phyloP scores from a whole-genome alignment of 1,140 invertebrate genomes.

The Drosophila repleta region DNA sequence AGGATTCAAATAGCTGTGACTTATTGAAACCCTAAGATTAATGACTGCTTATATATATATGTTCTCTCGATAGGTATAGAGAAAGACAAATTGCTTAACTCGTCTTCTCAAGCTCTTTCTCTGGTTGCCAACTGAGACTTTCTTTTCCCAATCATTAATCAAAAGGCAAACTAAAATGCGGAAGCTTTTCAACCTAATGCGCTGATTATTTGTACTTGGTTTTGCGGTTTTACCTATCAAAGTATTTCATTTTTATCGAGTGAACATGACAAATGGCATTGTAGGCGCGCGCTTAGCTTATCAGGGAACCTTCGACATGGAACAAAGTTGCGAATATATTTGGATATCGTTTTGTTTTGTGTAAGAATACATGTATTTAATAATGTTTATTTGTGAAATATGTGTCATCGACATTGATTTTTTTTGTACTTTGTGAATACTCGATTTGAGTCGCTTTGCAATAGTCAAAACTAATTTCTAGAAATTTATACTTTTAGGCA shows the following conservation, averaged over 20 bases:
- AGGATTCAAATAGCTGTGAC: too few species aligned
- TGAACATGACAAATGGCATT: slow-evolving; percentile 24
- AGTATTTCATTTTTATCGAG: slow-evolving; percentile 9
- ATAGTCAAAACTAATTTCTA: too few species aligned
- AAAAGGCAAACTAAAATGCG: slow-evolving; percentile 15
- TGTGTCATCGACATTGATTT: background rate
- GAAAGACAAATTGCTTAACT: too few species aligned
- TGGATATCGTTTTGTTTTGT: background rate
- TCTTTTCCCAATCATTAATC: slow-evolving; percentile 46
- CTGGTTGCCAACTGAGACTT: background rate
- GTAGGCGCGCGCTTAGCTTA: slow-evolving; percentile 1
- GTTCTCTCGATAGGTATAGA: too few species aligned
- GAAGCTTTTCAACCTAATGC: slow-evolving; percentile 8
- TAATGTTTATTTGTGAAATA: background rate
- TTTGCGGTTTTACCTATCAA: slow-evolving; percentile 29
- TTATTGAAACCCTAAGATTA: too few species aligned
- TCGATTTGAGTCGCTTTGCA: too few species aligned
- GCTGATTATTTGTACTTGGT: slow-evolving; percentile 13
- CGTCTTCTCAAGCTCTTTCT: too few species aligned
- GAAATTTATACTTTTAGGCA: too few species aligned
- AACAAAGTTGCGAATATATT: background rate
- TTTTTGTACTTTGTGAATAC: too few species aligned
- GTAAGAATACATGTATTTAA: background rate
- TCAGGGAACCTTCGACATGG: background rate
- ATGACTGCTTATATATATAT: too few species aligned